Conservation (phyloP, 1,140 invertebrate genomes). For the Halictus rubicundus region DNA sequence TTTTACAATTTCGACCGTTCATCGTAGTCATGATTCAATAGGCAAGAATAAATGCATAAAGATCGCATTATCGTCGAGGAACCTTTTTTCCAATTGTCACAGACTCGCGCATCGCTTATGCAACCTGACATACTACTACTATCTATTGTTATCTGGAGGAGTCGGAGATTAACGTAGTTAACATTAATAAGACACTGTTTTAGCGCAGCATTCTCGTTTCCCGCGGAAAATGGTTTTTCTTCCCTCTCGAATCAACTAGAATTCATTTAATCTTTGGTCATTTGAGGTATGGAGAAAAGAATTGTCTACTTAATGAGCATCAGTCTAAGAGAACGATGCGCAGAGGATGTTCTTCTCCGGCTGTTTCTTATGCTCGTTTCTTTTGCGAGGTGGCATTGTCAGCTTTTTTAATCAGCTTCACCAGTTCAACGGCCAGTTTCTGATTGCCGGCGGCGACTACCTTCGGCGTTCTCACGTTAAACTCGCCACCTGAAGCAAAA, state of each 20-base stretch:
- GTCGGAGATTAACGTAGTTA: slow-evolving; percentile 10
- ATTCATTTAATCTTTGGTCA: no score
- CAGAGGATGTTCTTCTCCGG: neutral
- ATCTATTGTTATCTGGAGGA: neutral
- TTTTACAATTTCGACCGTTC: no score
- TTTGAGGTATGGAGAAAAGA: no score
- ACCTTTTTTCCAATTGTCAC: neutral
- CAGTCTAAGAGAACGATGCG: neutral
- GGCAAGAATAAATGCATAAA: neutral
- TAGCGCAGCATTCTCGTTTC: neutral
- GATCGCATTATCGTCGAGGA: neutral
- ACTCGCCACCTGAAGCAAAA: slow-evolving; percentile 80
- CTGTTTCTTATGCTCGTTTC: slow-evolving; percentile 28
- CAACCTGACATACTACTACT: neutral
- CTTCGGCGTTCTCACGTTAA: slow-evolving; percentile 85
- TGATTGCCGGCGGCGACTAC: slow-evolving; percentile 83
- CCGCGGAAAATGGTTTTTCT: neutral
- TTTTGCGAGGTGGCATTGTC: slow-evolving; percentile 70
- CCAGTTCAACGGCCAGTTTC: slow-evolving; percentile 82
- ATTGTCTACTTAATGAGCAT: neutral
- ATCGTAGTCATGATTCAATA: neutral
- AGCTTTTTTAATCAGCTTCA: slow-evolving; percentile 78
- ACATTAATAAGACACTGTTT: neutral
- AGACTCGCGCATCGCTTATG: neutral
- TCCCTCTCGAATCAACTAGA: no score